Base-by-base conservation (phyloP, 23 tunicate species). In the Styela plicata region DNA sequence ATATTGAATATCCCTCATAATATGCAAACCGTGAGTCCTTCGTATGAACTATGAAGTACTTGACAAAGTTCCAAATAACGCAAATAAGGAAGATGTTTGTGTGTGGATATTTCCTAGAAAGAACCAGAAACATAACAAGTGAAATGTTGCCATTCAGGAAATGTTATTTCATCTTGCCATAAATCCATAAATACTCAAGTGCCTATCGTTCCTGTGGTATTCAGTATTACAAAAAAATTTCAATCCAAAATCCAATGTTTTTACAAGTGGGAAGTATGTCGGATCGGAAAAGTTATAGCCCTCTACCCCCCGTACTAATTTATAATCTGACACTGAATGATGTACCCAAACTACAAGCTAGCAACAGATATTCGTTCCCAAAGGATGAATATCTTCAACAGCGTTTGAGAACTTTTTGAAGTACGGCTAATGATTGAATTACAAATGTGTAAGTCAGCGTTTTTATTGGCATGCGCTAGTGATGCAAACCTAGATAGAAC, bases 21-120 rank as follows among this genome's bases (percentile, higher is more conserved):
- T n/a, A n/a, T n/a, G n/a, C n/a, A n/a, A n/a, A n/a, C n/a, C n/a
- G n/a, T n/a, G n/a, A n/a, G n/a, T n/a, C n/a, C n/a, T n/a, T n/a
- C n/a, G n/a, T n/a, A n/a, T n/a, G n/a, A n/a, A n/a, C n/a, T 21
- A 24, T 34, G 1, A 34, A 23, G 29, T 52, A 10, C 29, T 76
- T 35, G 65, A 52, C 24, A 36, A 76, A 17, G 65, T 52, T 25
- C 69, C 81, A 35, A 52, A 24, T 24, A 36, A 23, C 7, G 27
- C 36, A 17, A 76, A 76, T 7, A 76, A 52, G 0, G 67, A 76
- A 36, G 27, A 17, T 76, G n/a, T 76, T 17, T 37, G 65, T 0
- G 65, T 76, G 19, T 76, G 81, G 81, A 37, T 76, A 13, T 76
- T 76, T 76, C 81, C 81, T 24, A n/a, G 81, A 76, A 76, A 69